Percentiles rank a stretch among this genome's conserved stretches.
Conservation (phyloP, 30 jellyfish, hydroid and myxozoan species). For the Turritopsis rubra region DNA sequence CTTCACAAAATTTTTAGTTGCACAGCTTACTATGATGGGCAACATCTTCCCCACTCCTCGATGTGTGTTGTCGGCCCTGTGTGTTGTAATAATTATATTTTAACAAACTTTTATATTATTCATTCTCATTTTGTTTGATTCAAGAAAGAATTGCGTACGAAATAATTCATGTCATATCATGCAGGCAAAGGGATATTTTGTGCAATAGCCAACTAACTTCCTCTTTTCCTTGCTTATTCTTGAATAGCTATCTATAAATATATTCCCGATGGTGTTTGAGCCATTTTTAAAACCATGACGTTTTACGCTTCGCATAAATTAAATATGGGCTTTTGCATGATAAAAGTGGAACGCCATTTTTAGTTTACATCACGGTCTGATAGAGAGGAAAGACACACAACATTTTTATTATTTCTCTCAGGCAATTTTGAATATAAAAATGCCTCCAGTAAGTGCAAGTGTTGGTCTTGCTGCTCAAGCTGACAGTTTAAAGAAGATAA, state of each 20-base stretch:
- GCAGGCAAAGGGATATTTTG: too few species aligned
- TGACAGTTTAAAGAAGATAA: conserved; percentile 20
- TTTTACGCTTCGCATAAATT: conserved; percentile 5
- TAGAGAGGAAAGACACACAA: rapidly evolving
- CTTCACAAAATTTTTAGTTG: too few species aligned
- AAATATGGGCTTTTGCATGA: not conserved
- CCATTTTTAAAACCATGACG: not conserved
- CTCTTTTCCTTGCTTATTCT: not conserved
- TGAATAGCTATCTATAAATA: not conserved
- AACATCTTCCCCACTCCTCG: too few species aligned
- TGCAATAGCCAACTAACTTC: not conserved
- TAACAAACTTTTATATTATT: too few species aligned
- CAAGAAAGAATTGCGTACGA: too few species aligned
- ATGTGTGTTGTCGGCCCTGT: too few species aligned
- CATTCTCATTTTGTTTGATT: too few species aligned
- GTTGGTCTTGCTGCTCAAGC: conserved; percentile 19
- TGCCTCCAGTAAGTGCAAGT: conserved; percentile 16
- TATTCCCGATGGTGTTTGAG: not conserved
- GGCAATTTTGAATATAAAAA: not conserved
- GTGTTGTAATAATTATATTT: too few species aligned
- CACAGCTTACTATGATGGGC: too few species aligned
- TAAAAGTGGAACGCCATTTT: not conserved
- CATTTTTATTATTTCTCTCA: not conserved
- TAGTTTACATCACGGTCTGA: not conserved
- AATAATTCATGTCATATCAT: too few species aligned